phyloP scores from a whole-genome alignment of 2,888 invertebrate genomes.

The Eupsilia transversa region DNA sequence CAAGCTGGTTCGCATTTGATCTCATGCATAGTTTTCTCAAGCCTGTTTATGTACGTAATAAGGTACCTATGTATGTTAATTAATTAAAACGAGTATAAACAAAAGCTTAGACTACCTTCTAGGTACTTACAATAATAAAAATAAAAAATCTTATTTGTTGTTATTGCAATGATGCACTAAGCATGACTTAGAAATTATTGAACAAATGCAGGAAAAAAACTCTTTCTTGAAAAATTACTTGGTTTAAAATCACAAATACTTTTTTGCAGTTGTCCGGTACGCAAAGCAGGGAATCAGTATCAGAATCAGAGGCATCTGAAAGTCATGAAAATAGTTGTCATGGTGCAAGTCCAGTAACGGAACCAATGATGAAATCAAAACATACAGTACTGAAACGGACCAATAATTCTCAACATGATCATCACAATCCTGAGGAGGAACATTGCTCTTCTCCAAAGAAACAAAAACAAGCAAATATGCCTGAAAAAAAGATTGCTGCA shows the following conservation, averaged over 20 bases:
- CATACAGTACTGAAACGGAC: slow-evolving; percentile 2
- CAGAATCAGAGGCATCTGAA: background rate
- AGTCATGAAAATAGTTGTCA: slow-evolving; percentile 1
- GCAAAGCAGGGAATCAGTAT: background rate
- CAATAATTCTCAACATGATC: background rate
- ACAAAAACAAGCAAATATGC: background rate
- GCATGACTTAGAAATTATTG: background rate
- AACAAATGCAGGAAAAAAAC: background rate
- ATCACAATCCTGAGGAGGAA: background rate
- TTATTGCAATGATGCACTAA: background rate
- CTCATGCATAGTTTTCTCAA: background rate
- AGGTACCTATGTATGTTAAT: background rate
- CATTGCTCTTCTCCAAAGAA: background rate
- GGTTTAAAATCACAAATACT: background rate
- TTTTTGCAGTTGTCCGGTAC: background rate
- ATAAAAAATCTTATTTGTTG: background rate
- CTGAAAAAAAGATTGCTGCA: background rate
- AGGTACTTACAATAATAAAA: background rate
- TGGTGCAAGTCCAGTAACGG: background rate
- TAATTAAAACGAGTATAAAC: background rate
- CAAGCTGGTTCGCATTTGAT: slow-evolving; percentile 24
- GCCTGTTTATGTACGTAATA: background rate
- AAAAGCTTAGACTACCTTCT: background rate
- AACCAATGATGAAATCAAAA: background rate
- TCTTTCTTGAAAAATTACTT: background rate